phyloP scores from a whole-genome alignment of 1,140 invertebrate species.

The Hypothenemus hampei region DNA sequence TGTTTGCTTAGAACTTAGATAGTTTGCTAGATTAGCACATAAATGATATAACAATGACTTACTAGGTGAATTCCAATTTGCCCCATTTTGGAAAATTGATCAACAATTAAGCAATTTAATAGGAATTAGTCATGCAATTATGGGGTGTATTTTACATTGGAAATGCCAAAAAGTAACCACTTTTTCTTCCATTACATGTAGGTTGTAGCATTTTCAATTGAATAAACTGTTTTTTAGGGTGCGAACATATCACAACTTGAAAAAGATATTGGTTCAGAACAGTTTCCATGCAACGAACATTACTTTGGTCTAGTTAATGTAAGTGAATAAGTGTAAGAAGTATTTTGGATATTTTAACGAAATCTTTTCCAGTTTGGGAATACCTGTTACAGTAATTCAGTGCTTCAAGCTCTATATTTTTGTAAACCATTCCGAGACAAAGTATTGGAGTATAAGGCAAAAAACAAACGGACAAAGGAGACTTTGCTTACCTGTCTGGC shows the following conservation, averaged over 20 bases:
- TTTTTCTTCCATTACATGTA: too few relatives aligned
- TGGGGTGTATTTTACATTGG: too few relatives aligned
- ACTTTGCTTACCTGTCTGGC: slow-evolving; percentile 95
- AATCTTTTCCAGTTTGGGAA: slow-evolving; percentile 90
- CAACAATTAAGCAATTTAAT: too few relatives aligned
- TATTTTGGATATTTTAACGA: slow-evolving; percentile 21
- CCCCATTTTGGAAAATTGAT: too few relatives aligned
- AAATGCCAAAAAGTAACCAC: too few relatives aligned
- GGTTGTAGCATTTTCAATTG: too few relatives aligned
- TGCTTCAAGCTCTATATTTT: slow-evolving; percentile 98
- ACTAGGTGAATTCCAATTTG: too few relatives aligned
- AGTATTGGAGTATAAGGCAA: slow-evolving; percentile 96
- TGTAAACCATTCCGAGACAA: slow-evolving; percentile 98
- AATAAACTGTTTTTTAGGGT: slow-evolving; percentile 62
- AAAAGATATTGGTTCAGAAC: slow-evolving; percentile 95
- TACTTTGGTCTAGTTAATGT: slow-evolving; percentile 98
- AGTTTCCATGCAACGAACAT: slow-evolving; percentile 96
- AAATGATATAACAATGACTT: slow-evolving; percentile 11
- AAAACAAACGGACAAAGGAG: slow-evolving; percentile 96
- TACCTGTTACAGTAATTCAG: slow-evolving; percentile 99
- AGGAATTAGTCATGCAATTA: too few relatives aligned
- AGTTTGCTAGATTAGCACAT: slow-evolving; percentile 9
- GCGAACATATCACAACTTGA: slow-evolving; percentile 97
- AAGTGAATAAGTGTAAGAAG: too few relatives aligned
- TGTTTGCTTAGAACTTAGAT: slow-evolving; percentile 21